Conservation (phyloP, 2,888 invertebrate species). For the Orthosia cruda region DNA sequence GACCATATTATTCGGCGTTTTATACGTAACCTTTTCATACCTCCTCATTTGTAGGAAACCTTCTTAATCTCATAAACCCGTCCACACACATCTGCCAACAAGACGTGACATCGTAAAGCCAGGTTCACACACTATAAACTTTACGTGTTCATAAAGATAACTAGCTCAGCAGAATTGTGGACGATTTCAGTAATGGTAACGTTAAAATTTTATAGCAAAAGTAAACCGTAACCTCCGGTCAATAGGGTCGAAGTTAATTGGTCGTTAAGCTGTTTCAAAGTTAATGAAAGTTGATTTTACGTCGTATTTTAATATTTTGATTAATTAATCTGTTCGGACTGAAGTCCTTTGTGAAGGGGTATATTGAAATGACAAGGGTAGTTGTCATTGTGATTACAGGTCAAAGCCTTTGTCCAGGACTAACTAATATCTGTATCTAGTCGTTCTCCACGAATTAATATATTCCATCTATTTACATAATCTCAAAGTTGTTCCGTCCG, state of each 20-base stretch:
- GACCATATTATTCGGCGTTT: background rate
- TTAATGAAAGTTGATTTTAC: background rate
- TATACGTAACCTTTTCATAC: background rate
- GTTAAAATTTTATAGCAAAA: slow-evolving; percentile 60
- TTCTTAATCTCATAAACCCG: slow-evolving; percentile 24
- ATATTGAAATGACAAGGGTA: slow-evolving; percentile 4
- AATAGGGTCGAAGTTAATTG: slow-evolving; percentile 46
- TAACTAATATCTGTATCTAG: background rate
- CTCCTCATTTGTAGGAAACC: slow-evolving; percentile 2
- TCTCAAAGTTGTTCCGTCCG: no score
- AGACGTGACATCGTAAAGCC: slow-evolving; percentile 49
- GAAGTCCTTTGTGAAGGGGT: background rate
- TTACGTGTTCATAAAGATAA: slow-evolving; percentile 60
- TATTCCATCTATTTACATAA: no score
- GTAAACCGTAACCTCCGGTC: slow-evolving; percentile 39
- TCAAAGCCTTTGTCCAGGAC: background rate
- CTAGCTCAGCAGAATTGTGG: slow-evolving; percentile 36
- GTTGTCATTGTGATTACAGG: slow-evolving; percentile 1
- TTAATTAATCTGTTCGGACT: slow-evolving; percentile 9
- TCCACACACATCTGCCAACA: slow-evolving; percentile 20
- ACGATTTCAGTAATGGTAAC: slow-evolving; percentile 35
- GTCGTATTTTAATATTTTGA: slow-evolving; percentile 10
- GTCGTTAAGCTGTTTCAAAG: slow-evolving; percentile 33
- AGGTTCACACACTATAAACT: slow-evolving; percentile 63
- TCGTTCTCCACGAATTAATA: no score